A percentile compares a stretch with the other conserved stretches of the same genome.
phyloP scores from a whole-genome alignment of 2,888 invertebrate genomes.

The Corbicula japonica region DNA sequence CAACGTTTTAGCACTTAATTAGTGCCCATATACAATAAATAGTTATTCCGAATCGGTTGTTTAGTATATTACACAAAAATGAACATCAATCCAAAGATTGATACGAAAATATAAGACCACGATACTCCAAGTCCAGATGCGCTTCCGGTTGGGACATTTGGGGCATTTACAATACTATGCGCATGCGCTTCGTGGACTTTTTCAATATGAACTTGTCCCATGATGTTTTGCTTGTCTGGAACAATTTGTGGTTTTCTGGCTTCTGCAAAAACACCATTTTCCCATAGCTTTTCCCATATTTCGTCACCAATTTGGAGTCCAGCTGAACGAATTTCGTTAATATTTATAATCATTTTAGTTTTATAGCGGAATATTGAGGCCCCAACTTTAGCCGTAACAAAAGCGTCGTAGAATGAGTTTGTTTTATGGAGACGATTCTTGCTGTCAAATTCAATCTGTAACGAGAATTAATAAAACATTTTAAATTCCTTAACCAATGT shows the following conservation, averaged over 20 bases:
- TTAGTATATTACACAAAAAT: no score
- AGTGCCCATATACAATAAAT: no score
- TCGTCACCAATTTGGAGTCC: constrained; percentile 65
- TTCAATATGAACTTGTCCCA: constrained; percentile 55
- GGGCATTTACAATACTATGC: constrained; percentile 12
- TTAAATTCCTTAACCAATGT: background rate
- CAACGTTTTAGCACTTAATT: no score
- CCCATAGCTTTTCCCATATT: constrained; percentile 67
- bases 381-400: constrained; percentile 61
- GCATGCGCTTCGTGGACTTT: constrained; percentile 39
- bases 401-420: constrained; percentile 56
- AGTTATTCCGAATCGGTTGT: no score
- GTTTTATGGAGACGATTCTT: constrained; percentile 57
- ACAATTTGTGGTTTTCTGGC: constrained; percentile 33
- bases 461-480: constrained; percentile 1
- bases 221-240: constrained; percentile 19
- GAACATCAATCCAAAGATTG: no score
- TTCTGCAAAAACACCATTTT: constrained; percentile 48
- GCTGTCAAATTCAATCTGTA: constrained; percentile 61
- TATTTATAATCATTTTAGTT: constrained; percentile 59
- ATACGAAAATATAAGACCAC: no score
- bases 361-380: constrained; percentile 55
- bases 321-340: constrained; percentile 48
- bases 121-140: no score
- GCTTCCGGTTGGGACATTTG: constrained; percentile 19